These are phyloP conservation scores for Beroe forskalii DNA, from an alignment of 37 sponge, comb jelly and placozoan species.

Conservation along the genomic window DNA sequence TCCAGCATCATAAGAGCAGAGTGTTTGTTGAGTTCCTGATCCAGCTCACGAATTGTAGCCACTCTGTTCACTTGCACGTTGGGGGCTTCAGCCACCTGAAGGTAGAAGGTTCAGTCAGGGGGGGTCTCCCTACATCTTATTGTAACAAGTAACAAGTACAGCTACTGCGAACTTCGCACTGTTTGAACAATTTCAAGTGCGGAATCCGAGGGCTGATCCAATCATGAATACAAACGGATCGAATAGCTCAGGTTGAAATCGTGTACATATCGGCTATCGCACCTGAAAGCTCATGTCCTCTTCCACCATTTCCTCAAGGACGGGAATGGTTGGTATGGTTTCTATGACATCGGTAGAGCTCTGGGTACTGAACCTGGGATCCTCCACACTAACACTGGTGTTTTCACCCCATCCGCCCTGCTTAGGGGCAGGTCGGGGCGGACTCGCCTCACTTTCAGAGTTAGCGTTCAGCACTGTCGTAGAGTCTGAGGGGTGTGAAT, in stretches of 20 bases:
- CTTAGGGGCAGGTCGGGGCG: conserved; percentile 7
- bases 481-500: not conserved
- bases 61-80: conserved; percentile 62
- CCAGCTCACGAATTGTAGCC: conserved; percentile 44
- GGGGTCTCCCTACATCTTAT: not conserved
- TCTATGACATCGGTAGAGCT: not conserved
- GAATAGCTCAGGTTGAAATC: no score
- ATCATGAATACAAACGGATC: no score
- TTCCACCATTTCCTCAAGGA: conserved; percentile 44
- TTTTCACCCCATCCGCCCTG: conserved; percentile 63
- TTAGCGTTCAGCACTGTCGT: not conserved
- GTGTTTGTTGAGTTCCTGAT: conserved; percentile 38
- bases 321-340: conserved; percentile 55
- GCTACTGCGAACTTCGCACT: no score
- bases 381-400: conserved; percentile 15
- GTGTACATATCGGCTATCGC: no score
- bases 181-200: no score
- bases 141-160: no score
- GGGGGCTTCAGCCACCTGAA: conserved; percentile 43
- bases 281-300: conserved; percentile 58
- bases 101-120: not conserved
- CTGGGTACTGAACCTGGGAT: conserved; percentile 4
- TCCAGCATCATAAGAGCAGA: conserved; percentile 62
- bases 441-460: not conserved
- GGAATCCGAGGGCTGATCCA: no score